These are phyloP conservation scores for Plebejus anna DNA, from an alignment of 2,888 invertebrate genomes.

Conservation along the genomic window DNA sequence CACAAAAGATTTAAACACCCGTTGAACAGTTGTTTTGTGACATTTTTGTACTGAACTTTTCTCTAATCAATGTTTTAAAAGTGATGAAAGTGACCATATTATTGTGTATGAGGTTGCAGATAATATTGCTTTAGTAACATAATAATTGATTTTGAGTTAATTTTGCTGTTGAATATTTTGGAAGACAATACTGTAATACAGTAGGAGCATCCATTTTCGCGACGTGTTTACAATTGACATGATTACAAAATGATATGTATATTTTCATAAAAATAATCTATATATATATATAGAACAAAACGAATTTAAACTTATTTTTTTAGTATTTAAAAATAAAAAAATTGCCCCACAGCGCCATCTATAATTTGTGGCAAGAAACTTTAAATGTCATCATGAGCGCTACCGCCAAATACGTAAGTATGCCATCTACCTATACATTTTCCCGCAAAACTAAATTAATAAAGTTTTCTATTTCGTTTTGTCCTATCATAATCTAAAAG, in stretches of 20 bases:
- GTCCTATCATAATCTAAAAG: constrained; percentile 34
- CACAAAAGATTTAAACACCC: no score
- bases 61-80: background rate
- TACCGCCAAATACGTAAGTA: background rate
- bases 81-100: background rate
- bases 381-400: background rate
- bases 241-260: constrained; percentile 31
- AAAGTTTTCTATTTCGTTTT: constrained; percentile 34
- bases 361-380: background rate
- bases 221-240: background rate
- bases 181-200: background rate
- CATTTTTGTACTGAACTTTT: no score
- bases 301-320: background rate
- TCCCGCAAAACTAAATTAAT: background rate
- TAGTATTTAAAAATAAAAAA: background rate
- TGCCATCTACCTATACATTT: background rate
- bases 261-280: constrained; percentile 1
- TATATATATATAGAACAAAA: constrained; percentile 7
- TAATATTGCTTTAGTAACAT: background rate
- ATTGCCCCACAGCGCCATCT: background rate
- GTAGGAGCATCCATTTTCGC: constrained; percentile 7
- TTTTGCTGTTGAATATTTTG: background rate
- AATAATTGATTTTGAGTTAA: background rate
- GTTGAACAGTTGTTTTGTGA: no score
- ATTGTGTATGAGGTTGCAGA: background rate